phyloP scores from a whole-genome alignment of 1,140 invertebrate genomes.

The Melipona quadrifasciata region DNA sequence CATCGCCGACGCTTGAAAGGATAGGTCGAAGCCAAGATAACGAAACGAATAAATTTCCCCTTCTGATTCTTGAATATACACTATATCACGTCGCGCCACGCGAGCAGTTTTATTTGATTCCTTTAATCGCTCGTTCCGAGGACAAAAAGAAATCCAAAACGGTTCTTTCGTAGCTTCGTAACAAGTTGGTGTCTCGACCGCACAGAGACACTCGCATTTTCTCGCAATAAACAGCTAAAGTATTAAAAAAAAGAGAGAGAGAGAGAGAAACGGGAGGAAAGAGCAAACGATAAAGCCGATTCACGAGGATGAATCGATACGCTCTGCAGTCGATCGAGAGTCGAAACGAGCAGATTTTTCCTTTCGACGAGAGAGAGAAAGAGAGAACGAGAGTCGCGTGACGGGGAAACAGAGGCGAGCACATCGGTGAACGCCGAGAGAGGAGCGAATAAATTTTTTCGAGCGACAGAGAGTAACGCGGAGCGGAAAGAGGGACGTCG shows the following conservation, averaged over 20 bases:
- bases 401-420: slow-evolving; percentile 34
- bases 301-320: background rate
- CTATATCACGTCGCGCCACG: background rate
- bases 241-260: background rate
- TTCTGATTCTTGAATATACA: background rate
- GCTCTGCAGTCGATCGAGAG: background rate
- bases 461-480: slow-evolving; percentile 15
- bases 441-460: slow-evolving; percentile 51
- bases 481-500: slow-evolving; percentile 37
- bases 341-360: slow-evolving; percentile 8
- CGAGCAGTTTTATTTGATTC: background rate
- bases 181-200: too few relatives aligned
- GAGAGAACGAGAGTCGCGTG: slow-evolving; percentile 27
- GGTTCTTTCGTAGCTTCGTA: background rate
- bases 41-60: background rate
- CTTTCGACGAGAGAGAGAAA: background rate
- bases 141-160: too few relatives aligned
- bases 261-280: background rate
- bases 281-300: background rate
- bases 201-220: too few relatives aligned
- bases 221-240: background rate
- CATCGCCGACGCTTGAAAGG: too few relatives aligned
- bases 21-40: background rate
- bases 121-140: background rate
- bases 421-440: background rate